Base-by-base conservation (phyloP, 2,113 vertebrate genomes). In the Stomatorhinus ivindoensis region DNA sequence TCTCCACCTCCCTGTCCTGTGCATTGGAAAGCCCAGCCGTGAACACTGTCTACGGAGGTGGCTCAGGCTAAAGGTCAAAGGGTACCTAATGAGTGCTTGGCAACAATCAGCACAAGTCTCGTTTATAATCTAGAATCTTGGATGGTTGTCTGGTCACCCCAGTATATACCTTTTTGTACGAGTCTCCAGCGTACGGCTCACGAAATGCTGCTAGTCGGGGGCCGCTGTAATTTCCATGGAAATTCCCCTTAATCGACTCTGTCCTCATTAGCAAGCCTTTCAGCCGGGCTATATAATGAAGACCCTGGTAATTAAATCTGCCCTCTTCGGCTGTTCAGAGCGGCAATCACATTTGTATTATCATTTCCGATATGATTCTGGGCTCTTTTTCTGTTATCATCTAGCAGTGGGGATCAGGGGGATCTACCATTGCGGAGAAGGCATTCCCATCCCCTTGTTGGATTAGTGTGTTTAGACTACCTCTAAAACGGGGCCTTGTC, bases 221-320 rank as follows among this genome's bases (percentile, higher is more conserved):
- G 83, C 4, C 3, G 47, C 83, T 10, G 17, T 86, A 47, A 53
- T 87, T 51, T 47, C 9, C 15, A 19, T 53, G 85, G 19, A 53
- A 53, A 31, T 87, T 35, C 50, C 48, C 46, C 50, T 53, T n/a
- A 19, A 53, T 87, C 15, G 19, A 87, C 48, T 87, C 85, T 35
- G 85, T 87, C 48, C 50, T 87, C 85, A 87, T 87, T 87, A 87
- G 44, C 47, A 35, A 87, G n/a, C 50, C 24, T 87, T 87, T 51
- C 85, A 50, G 84, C n/a, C 31, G 13, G 46, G 46, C 47, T 86
- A 86, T 86, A 86, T 86, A 86, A 87, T 55, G 50, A 87, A 53
- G 85, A 55, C 48, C 47, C n/a, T 53, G 47, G 27, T 51, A 48
- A 86, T 53, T 87, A 87, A 87, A 31, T 87, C 48, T 53, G 46